These are phyloP conservation scores for Struthidea cinerea DNA, from an alignment of 2,113 vertebrate genomes.

Conservation along the genomic window DNA sequence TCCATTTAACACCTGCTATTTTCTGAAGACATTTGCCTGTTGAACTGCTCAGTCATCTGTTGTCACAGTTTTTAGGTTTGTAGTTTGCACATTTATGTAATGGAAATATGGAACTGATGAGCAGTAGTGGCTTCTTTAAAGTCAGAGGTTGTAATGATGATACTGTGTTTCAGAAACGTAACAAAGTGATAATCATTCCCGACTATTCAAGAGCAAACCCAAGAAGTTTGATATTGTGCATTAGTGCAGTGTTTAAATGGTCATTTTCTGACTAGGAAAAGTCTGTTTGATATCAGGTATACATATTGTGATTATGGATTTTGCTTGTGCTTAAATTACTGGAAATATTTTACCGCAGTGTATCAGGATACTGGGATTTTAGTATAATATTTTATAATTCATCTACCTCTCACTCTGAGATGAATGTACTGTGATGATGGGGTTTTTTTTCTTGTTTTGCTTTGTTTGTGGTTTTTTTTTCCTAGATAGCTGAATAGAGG, in stretches of 20 bases:
- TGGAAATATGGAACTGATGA: background rate
- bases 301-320: background rate
- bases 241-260: background rate
- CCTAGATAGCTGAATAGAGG: background rate
- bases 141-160: background rate
- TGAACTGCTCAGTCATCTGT: background rate
- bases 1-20: background rate
- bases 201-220: background rate
- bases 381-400: background rate
- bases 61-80: background rate
- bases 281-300: background rate
- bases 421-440: rapidly evolving
- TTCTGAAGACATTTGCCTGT: background rate
- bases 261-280: background rate
- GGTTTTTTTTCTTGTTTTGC: background rate
- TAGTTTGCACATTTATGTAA: background rate
- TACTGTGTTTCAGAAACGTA: background rate
- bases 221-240: background rate
- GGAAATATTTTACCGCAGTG: background rate
- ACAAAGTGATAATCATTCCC: background rate
- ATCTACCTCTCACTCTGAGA: background rate
- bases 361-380: background rate
- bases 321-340: background rate
- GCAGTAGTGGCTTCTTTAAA: background rate
- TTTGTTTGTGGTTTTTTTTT: background rate